Conservation (phyloP, 92 coral and sea anemone genomes). For the Pocillopora meandrina region DNA sequence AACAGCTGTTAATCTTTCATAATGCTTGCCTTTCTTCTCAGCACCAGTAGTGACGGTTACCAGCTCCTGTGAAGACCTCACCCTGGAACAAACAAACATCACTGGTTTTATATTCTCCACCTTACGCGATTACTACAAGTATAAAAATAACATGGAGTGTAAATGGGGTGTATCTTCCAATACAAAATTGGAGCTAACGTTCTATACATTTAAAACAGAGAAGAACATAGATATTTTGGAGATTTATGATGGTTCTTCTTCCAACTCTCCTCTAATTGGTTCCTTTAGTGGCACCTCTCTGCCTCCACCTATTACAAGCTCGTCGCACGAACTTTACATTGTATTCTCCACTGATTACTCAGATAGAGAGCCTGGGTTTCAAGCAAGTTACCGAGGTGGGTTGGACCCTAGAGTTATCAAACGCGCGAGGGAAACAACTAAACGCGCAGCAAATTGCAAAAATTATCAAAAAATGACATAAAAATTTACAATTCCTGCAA, state of each 20-base stretch:
- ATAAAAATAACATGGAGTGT: background rate
- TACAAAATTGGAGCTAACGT: conserved; percentile 14
- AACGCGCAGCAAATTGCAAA: background rate
- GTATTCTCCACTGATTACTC: conserved; percentile 23
- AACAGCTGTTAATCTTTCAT: too few species aligned
- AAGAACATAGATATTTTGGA: conserved; percentile 15
- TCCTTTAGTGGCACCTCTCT: conserved; percentile 34
- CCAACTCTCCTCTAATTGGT: conserved; percentile 24
- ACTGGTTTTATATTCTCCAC: background rate
- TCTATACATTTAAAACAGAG: conserved; percentile 19
- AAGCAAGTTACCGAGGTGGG: background rate
- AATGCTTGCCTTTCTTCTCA: too few species aligned
- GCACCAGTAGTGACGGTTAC: background rate
- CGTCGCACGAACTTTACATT: conserved; percentile 30
- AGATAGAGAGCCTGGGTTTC: background rate
- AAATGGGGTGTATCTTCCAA: conserved; percentile 34
- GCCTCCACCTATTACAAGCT: conserved; percentile 28
- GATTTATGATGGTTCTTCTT: conserved; percentile 41
- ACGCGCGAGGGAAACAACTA: background rate
- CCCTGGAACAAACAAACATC: background rate
- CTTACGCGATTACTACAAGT: background rate
- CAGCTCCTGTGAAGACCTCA: background rate
- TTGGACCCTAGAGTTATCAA: background rate
- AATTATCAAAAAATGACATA: too few species aligned
- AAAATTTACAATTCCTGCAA: too few species aligned